A percentile compares a stretch with the other conserved stretches of the same genome.
Conservation (phyloP, 2,113 vertebrate genomes). For the Trogon melanurus region DNA sequence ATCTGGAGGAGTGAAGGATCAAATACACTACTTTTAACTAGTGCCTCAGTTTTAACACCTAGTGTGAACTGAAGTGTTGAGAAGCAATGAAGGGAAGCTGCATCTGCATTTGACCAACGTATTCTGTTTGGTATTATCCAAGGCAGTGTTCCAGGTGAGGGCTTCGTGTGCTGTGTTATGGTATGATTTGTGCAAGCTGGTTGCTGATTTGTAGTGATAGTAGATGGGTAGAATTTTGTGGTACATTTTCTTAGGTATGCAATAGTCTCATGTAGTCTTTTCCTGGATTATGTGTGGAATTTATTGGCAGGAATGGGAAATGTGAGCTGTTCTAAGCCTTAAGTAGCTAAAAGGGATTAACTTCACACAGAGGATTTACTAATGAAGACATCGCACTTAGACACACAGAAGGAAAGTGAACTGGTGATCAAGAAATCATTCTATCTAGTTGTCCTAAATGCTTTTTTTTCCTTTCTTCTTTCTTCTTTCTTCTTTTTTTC, state of each 20-base stretch:
- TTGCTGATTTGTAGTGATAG: background rate
- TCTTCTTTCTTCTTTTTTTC: background rate
- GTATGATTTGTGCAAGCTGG: background rate
- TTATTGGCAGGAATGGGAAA: slow-evolving; percentile 16
- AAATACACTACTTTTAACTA: background rate
- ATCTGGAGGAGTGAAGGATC: background rate
- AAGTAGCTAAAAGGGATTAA: slow-evolving; percentile 69
- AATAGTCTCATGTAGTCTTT: background rate
- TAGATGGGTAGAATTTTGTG: background rate
- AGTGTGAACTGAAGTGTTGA: background rate
- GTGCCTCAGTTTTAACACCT: background rate
- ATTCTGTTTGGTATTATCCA: background rate
- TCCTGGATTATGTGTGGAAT: background rate
- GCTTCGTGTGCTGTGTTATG: background rate
- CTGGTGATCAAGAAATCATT: background rate
- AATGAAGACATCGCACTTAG: slow-evolving; percentile 47
- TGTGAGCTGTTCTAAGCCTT: slow-evolving; percentile 51
- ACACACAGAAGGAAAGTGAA: background rate
- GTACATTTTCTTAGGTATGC: background rate
- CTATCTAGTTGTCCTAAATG: background rate
- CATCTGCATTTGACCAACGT: background rate
- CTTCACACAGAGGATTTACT: slow-evolving; percentile 59
- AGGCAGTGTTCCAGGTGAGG: background rate
- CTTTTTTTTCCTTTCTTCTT: background rate
- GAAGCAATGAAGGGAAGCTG: background rate